phyloP scores from a whole-genome alignment of 30 jellyfish, hydroid and myxozoan species.

The Hydractinia symbiolongicarpus region DNA sequence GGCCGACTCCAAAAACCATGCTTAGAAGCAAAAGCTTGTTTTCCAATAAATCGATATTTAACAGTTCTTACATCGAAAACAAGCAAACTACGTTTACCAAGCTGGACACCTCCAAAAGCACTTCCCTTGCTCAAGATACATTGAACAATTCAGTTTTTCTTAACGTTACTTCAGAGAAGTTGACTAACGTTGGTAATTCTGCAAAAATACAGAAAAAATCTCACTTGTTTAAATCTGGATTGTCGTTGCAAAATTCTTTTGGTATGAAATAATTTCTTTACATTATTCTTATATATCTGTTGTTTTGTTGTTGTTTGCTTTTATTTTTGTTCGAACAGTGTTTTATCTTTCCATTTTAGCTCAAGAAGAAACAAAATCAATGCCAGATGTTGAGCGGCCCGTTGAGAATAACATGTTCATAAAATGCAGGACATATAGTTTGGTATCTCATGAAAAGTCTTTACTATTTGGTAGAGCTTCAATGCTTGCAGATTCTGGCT shows the following conservation, averaged over 20 bases:
- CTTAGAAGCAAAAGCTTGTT: constrained; percentile 32
- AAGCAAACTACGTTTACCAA: not conserved
- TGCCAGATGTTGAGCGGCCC: not conserved
- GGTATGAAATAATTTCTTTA: not conserved
- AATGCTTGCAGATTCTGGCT: constrained; percentile 69
- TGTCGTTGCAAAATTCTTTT: not conserved
- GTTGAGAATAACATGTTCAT: constrained; percentile 9
- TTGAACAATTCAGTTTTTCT: constrained; percentile 24
- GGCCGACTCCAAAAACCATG: constrained; percentile 48
- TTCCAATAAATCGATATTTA: constrained; percentile 48
- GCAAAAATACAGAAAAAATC: constrained; percentile 19
- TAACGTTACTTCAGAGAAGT: constrained; percentile 12
- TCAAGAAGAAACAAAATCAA: not conserved
- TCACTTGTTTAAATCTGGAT: constrained; percentile 27
- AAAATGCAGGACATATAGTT: constrained; percentile 21
- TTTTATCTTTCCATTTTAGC: not conserved
- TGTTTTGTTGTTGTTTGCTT: not conserved
- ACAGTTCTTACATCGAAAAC: constrained; percentile 16
- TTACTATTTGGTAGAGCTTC: constrained; percentile 18
- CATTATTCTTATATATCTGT: not conserved
- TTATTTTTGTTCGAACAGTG: not conserved
- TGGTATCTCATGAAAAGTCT: constrained; percentile 36
- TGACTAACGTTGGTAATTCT: not conserved
- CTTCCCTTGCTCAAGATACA: not conserved
- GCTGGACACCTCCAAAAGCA: constrained; percentile 18